Evolutionary conservation across 2,888 invertebrate genomes (phyloP).

Genomic region (Drosophila algonquin): DNA sequence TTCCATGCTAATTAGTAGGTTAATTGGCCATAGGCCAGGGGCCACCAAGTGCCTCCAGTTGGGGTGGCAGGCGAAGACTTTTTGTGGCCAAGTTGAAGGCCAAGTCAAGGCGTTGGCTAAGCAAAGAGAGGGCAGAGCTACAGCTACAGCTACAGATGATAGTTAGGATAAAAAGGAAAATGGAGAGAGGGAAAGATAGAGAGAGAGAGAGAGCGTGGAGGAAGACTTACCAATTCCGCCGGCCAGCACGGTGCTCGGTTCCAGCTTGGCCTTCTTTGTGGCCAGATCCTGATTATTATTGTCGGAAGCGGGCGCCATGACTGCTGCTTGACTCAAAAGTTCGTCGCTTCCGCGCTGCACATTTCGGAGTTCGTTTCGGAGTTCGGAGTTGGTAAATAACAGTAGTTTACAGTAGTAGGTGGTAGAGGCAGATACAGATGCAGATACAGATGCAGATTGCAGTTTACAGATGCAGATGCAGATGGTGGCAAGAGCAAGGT

Average conservation of each 20-base stretch:
- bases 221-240: constrained; percentile 84
- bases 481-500: constrained; percentile 21
- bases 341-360: constrained; percentile 98
- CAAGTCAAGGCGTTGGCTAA: constrained; percentile 7
- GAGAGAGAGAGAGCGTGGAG: neutral
- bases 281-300: constrained; percentile 96
- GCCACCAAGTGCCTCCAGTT: constrained; percentile 40
- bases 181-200: constrained; percentile 12
- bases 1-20: constrained; percentile 78
- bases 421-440: constrained; percentile 20
- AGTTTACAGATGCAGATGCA: constrained; percentile 18
- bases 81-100: constrained; percentile 48
- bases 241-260: constrained; percentile 83
- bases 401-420: constrained; percentile 35
- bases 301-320: constrained; percentile 97
- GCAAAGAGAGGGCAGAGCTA: neutral
- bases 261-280: constrained; percentile 94
- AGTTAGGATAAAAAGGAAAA: constrained; percentile 1
- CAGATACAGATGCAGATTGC: constrained; percentile 19
- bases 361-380: neutral
- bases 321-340: constrained; percentile 97
- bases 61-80: constrained; percentile 15
- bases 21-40: constrained; percentile 76
- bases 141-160: neutral
- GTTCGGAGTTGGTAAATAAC: neutral